Evolutionary conservation across 2,888 invertebrate genomes (phyloP).

Genomic region (Coleophora deauratella): DNA sequence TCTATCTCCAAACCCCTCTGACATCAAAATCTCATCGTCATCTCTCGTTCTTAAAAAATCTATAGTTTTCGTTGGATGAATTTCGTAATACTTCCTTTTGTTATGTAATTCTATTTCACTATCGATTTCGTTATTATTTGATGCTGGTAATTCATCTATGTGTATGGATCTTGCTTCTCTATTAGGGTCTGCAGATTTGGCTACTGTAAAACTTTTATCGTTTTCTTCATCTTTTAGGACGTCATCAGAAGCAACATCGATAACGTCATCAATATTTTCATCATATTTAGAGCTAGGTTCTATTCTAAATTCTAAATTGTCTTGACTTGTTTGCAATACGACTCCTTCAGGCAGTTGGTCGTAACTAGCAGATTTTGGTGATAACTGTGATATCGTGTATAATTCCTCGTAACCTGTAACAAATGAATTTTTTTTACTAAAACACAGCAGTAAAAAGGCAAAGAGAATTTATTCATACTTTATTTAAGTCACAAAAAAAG

Average conservation of each 20-base stretch:
- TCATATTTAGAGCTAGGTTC: constrained; percentile 48
- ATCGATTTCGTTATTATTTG: constrained; percentile 74
- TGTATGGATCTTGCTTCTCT: constrained; percentile 69
- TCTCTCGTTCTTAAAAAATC: constrained; percentile 42
- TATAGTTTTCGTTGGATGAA: constrained; percentile 72
- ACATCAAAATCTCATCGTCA: constrained; percentile 50
- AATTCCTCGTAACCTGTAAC: constrained; percentile 71
- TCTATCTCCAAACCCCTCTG: constrained; percentile 56
- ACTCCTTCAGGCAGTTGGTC: constrained; percentile 28
- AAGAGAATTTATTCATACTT: no score
- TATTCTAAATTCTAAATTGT: constrained; percentile 50
- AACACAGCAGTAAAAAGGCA: no score
- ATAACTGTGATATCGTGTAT: constrained; percentile 79
- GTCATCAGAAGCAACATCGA: constrained; percentile 19
- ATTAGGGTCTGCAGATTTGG: constrained; percentile 72
- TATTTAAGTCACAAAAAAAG: no score
- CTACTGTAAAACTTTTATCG: constrained; percentile 58
- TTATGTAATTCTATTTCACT: constrained; percentile 70
- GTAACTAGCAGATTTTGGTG: constrained; percentile 75
- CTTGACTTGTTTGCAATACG: constrained; percentile 48
- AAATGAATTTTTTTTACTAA: not conserved
- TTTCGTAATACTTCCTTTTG: constrained; percentile 65
- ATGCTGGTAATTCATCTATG: constrained; percentile 62
- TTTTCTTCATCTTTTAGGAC: constrained; percentile 27
- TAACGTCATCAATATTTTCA: constrained; percentile 23